phyloP scores from a whole-genome alignment of 2,888 invertebrate genomes.

The Parelbella ahira region DNA sequence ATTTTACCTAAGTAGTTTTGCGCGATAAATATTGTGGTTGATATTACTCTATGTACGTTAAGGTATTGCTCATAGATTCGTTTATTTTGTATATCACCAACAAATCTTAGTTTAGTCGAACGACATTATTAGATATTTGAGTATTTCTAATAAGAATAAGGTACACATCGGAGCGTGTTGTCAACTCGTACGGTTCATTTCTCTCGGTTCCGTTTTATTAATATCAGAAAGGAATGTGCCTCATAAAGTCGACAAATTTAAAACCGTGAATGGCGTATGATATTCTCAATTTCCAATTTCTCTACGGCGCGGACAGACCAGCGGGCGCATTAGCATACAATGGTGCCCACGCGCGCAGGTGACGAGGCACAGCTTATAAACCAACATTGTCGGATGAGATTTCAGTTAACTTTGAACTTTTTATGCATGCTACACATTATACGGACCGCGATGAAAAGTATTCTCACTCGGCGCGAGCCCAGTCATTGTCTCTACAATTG shows the following conservation, averaged over 20 bases:
- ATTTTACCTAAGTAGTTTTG: slow-evolving; percentile 9
- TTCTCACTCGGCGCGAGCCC: no score
- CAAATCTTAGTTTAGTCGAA: no score
- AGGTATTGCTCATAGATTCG: no score
- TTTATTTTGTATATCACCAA: no score
- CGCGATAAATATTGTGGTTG: slow-evolving; percentile 7
- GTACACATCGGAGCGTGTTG: no score
- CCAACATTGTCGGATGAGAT: slow-evolving; percentile 33
- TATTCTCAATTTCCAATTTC: slow-evolving; percentile 49
- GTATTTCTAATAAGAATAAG: no score
- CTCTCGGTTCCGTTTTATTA: slow-evolving; percentile 12
- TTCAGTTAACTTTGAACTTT: slow-evolving; percentile 32
- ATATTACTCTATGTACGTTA: no score
- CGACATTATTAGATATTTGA: no score
- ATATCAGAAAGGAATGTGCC: slow-evolving; percentile 14
- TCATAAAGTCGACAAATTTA: slow-evolving; percentile 20
- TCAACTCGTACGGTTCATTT: no score
- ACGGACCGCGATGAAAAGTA: slow-evolving; percentile 14
- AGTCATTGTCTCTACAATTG: no score
- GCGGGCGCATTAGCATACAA: slow-evolving; percentile 48
- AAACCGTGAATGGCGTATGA: slow-evolving; percentile 27
- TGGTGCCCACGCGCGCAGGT: slow-evolving; percentile 65
- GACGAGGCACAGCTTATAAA: slow-evolving; percentile 51
- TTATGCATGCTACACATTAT: slow-evolving; percentile 25
- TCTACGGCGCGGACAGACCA: slow-evolving; percentile 38